Percentiles rank a stretch among this genome's conserved stretches.
phyloP scores from a whole-genome alignment of 2,797 vertebrate species.

The Clarias fuscus region DNA sequence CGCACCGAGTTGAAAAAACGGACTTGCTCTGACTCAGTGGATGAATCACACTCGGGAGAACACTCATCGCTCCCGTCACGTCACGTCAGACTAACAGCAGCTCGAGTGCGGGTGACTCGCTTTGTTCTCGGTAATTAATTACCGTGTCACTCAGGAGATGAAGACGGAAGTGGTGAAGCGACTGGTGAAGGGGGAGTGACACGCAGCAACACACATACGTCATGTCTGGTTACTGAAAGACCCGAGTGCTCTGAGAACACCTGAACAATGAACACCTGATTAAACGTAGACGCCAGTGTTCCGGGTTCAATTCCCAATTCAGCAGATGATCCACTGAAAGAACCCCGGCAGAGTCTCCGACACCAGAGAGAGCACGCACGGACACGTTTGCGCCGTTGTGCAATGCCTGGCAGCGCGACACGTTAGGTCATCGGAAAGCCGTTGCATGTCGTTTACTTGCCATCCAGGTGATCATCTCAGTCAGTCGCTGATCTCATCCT shows the following conservation, averaged over 20 bases:
- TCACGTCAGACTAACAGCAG: conserved; percentile 16
- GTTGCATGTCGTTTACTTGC: background rate
- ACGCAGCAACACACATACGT: background rate
- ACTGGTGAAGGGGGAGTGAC: background rate
- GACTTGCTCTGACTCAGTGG: background rate
- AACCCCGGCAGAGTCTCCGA: background rate
- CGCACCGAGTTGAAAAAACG: too few species aligned
- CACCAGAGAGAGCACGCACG: conserved; percentile 25
- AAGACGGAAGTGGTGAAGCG: conserved; percentile 12
- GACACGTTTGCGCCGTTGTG: conserved; percentile 33
- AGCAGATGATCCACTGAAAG: too few species aligned
- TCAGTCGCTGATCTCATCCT: conserved; percentile 16
- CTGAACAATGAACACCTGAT: too few species aligned
- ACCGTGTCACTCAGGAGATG: conserved; percentile 26
- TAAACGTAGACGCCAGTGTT: too few species aligned
- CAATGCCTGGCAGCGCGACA: conserved; percentile 24
- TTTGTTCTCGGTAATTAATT: conserved; percentile 44
- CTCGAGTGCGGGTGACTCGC: background rate
- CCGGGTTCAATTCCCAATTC: too few species aligned
- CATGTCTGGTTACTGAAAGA: too few species aligned
- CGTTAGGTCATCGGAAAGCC: conserved; percentile 41
- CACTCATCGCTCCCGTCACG: background rate
- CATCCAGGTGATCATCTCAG: conserved; percentile 19
- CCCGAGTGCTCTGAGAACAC: too few species aligned
- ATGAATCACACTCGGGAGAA: conserved; percentile 1